These are phyloP conservation scores for Caenorhabditis angaria DNA, from an alignment of 2,888 invertebrate species.

Conservation along the genomic window DNA sequence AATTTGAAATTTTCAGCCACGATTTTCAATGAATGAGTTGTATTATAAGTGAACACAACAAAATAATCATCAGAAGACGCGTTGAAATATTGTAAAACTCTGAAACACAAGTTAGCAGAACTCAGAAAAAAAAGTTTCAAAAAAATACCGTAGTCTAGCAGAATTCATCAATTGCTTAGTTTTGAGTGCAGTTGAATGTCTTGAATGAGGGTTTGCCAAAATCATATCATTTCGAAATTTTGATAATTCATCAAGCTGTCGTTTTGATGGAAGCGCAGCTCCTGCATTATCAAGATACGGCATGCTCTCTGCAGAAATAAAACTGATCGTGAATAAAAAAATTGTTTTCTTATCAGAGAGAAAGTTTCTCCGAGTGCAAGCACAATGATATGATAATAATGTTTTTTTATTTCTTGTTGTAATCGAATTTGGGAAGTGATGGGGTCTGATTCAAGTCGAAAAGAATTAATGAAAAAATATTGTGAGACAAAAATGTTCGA, in stretches of 20 bases:
- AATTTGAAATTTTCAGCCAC: slow-evolving; percentile 82
- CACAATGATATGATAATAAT: not conserved
- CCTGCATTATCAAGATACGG: slow-evolving; percentile 61
- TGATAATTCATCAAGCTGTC: slow-evolving; percentile 41
- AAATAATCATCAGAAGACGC: slow-evolving; percentile 83
- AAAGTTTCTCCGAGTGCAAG: not conserved
- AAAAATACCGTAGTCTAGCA: slow-evolving; percentile 37
- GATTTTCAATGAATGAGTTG: slow-evolving; percentile 86
- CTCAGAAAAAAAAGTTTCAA: not conserved
- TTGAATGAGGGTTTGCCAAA: slow-evolving; percentile 87
- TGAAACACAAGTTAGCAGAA: slow-evolving; percentile 70
- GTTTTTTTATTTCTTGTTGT: too few relatives aligned
- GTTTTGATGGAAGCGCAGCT: slow-evolving; percentile 44
- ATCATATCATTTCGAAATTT: slow-evolving; percentile 24
- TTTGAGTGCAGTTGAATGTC: slow-evolving; percentile 80
- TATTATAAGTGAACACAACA: slow-evolving; percentile 91
- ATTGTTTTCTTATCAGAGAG: not conserved
- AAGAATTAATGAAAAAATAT: too few relatives aligned
- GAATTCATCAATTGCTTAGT: slow-evolving; percentile 86
- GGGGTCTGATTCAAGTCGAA: too few relatives aligned
- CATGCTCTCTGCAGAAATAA: slow-evolving; percentile 33
- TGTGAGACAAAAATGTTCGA: too few relatives aligned
- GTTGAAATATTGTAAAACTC: slow-evolving; percentile 86
- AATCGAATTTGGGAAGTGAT: too few relatives aligned
- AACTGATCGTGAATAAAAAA: not conserved